A percentile compares a stretch with the other conserved stretches of the same genome.
phyloP scores from a whole-genome alignment of 2,797 vertebrate genomes.

The Phaenicophaeus curvirostris region DNA sequence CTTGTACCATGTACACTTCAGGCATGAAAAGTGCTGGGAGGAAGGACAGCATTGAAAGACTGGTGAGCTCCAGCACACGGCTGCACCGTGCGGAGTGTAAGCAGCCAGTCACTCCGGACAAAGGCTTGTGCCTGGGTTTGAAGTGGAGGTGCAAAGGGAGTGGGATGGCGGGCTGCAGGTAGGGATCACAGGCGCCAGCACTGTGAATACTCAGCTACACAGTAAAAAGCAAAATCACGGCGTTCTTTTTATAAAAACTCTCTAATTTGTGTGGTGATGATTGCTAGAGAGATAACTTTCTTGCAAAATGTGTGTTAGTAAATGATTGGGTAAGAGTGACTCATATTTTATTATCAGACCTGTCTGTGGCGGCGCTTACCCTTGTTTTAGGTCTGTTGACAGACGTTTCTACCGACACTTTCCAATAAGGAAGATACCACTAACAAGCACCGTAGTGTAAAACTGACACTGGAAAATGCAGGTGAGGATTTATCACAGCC shows the following conservation, averaged over 20 bases:
- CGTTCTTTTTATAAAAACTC: not conserved
- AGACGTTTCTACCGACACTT: not conserved
- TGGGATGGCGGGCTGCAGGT: rapidly evolving
- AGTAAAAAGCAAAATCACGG: not conserved
- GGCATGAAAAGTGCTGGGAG: not conserved
- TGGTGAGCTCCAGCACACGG: not conserved
- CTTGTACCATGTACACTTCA: rapidly evolving
- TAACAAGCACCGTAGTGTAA: not conserved
- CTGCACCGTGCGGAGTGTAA: rapidly evolving
- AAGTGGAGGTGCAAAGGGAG: not conserved
- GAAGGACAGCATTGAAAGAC: rapidly evolving
- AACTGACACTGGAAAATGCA: not conserved
- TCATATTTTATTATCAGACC: conserved; percentile 26
- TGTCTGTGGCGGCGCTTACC: not conserved
- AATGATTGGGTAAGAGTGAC: conserved; percentile 18
- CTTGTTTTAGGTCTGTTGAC: not conserved
- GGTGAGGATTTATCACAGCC: not conserved
- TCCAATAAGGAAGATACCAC: not conserved
- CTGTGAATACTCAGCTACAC: rapidly evolving
- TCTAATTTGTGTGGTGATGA: not conserved
- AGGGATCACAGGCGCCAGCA: not conserved
- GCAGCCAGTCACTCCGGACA: rapidly evolving
- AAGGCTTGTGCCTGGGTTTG: not conserved
- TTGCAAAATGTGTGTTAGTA: not conserved
- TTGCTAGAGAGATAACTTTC: conserved; percentile 3